Base-by-base conservation (phyloP, 2,888 invertebrate genomes). In the Ceriagrion tenellum region DNA sequence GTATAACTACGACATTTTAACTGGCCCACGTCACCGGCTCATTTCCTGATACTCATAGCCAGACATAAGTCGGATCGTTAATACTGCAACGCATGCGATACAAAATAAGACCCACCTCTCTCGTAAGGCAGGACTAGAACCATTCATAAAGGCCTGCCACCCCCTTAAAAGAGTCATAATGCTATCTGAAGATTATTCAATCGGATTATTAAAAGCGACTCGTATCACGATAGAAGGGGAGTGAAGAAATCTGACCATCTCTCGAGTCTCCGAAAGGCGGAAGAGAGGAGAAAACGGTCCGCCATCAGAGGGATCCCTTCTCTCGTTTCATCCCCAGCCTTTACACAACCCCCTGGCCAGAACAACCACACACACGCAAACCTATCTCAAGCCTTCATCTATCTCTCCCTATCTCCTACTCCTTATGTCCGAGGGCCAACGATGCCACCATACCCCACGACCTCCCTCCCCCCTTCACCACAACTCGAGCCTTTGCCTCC, bases 401-500 rank as follows among this genome's bases (percentile, higher is more conserved):
- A 63, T 91, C 91, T 91, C 91, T 63, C 91, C 6, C 81, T 81
- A 81, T 81, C 69, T 69, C 47, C 47, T 2, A 26, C 69, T 90
- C 91, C 91, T 91, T 69, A 63, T 63, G 91, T 91, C 91, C 91
- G 63, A 91, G 91, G 59, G 91, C 91, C 91, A 63, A 63, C 91
- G 59, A 26, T 20, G 55, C 40, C 63, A 30, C 63, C 63, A 23
- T 23, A 4, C 63, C 63, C 88, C 18, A 12, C 88, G 4, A 20
- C 2, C 47, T 20, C 56, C 69, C 55, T 81, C 40, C 26, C 95
- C n/a, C 74, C 89, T 40, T 59, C 56, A 23, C 95, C 55, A 40
- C 95, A 88, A 47, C 56, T 96, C 96, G 96, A 96, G 96, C 47
- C 47, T 8, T 47, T 47, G 8, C 47, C 47, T 96, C 96, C 96